Base-by-base conservation (phyloP, 2,113 vertebrate species). In the Phycodurus eques region DNA sequence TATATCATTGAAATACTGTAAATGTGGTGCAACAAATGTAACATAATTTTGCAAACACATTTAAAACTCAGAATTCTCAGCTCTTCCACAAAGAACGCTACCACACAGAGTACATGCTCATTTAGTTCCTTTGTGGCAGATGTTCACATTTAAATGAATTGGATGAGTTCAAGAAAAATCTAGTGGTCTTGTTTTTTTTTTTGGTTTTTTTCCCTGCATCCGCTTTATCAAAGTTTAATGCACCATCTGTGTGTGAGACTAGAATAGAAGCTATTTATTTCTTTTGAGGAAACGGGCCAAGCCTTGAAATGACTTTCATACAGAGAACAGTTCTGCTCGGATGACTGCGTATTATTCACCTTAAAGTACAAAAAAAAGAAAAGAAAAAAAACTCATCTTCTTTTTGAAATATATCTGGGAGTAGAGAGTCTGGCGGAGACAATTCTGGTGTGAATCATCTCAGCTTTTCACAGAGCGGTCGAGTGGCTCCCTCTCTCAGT, bases 181-280 rank as follows among this genome's bases (percentile, higher is more conserved):
- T 39, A 68, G 33, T 39, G 27, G 27, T 68, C 20, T 20, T 5
- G 9, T 47, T 8, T 67, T 49, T 43, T 66, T 3, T 39, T 39
- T 39, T 39, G n/a, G 2, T 39, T 39, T 39, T 47, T 68, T 22
- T 73, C 74, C 57, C 71, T 64, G 61, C 75, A 75, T 80, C 76
- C 66, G 62, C 35, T 33, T 70, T 53, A 86, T 89, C 72, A 84
- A 85, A 87, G 75, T 84, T 86, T 84, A 84, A 87, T 80, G 77
- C 63, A 46, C 75, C 77, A 85, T 79, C 77, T 85, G 82, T 85
- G 75, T 59, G 35, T 69, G 22, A 76, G 70, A 71, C 72, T 46
- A 69, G 77, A 88, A 85, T 82, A 80, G 81, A 80, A 78, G 31
- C 47, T 67, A 72, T 73, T 77, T 67, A 64, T 77, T 74, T 67